Conservation (phyloP, 2,888 invertebrate genomes). For the Tipula confusa region DNA sequence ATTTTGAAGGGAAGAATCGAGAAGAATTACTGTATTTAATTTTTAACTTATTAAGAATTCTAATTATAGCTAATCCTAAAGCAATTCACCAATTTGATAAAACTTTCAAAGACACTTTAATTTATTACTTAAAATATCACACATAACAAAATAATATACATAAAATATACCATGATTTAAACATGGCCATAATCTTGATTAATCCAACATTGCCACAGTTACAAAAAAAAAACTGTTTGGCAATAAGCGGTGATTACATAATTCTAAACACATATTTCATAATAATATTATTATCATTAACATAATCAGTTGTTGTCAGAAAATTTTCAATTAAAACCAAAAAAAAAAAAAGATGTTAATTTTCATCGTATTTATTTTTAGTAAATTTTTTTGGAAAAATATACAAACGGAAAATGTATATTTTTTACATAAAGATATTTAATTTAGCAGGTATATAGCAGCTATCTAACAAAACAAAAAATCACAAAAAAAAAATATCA, state of each 20-base stretch:
- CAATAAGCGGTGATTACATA: neutral
- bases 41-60: no score
- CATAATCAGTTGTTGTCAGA: neutral
- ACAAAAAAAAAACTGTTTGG: no score
- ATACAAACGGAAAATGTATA: neutral
- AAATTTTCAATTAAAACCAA: neutral
- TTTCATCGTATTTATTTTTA: neutral
- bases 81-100: no score
- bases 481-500: neutral
- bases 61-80: no score
- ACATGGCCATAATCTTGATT: no score
- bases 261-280: neutral
- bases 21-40: no score
- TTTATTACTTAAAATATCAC: no score
- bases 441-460: neutral
- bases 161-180: no score
- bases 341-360: neutral
- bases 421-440: neutral
- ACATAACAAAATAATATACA: no score
- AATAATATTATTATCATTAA: constrained; percentile 13
- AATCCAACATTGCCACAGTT: no score
- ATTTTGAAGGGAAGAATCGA: no score
- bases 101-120: no score
- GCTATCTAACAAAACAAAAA: neutral
- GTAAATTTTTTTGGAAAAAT: neutral